Conservation (phyloP, 2,113 vertebrate genomes). For the Phalacrocorax brasilianus region DNA sequence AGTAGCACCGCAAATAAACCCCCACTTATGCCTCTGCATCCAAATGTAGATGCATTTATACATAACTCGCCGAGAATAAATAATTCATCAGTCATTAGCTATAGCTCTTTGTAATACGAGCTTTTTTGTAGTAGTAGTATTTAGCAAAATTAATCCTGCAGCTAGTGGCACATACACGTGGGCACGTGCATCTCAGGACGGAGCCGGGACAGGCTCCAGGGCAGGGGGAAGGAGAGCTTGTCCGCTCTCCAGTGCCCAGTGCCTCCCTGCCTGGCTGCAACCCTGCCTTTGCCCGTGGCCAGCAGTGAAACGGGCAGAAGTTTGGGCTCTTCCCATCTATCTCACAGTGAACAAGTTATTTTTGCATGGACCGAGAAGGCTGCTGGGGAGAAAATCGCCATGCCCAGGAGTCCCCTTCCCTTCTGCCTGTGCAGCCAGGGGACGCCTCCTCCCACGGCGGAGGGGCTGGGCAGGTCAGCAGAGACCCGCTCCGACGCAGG, state of each 20-base stretch:
- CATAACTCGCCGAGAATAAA: background rate
- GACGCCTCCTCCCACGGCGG: fast-evolving
- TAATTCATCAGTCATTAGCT: background rate
- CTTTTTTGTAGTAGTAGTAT: background rate
- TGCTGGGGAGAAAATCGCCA: background rate
- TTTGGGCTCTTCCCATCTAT: background rate
- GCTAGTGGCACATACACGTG: too few species aligned
- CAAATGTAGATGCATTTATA: background rate
- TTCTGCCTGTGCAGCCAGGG: background rate
- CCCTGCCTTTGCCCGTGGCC: too few species aligned
- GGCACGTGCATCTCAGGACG: background rate
- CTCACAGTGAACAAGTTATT: background rate
- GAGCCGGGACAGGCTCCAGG: too few species aligned
- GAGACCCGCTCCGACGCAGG: too few species aligned
- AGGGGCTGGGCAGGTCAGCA: background rate
- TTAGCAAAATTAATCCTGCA: background rate
- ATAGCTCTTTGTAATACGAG: background rate
- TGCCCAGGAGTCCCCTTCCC: too few species aligned
- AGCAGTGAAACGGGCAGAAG: fast-evolving
- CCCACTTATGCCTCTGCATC: background rate
- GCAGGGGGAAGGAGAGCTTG: background rate
- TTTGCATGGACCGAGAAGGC: background rate
- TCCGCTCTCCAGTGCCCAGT: too few species aligned
- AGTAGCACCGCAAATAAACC: background rate
- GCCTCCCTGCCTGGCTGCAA: too few species aligned